A percentile compares a stretch with the other conserved stretches of the same genome.
Evolutionary conservation across 2,797 vertebrate species (phyloP).

Genomic region (Chanos chanos): DNA sequence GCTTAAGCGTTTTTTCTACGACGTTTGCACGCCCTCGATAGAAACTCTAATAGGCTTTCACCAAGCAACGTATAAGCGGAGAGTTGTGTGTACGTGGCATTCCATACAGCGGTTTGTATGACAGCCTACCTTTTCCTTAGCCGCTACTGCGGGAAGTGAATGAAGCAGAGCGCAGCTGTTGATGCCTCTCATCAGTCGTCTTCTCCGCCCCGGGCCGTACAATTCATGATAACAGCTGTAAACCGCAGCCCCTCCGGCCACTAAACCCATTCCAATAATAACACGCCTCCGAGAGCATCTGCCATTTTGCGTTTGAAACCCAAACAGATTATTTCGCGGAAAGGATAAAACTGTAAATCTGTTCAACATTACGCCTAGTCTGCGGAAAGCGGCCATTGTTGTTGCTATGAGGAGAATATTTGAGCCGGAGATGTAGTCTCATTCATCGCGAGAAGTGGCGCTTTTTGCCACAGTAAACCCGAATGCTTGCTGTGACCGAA

Average conservation of each 20-base stretch:
- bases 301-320: conserved; percentile 19
- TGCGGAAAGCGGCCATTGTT: conserved; percentile 74
- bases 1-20: too few relatives aligned
- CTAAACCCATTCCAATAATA: conserved; percentile 57
- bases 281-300: conserved; percentile 36
- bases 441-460: conserved; percentile 67
- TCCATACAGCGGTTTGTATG: too few relatives aligned
- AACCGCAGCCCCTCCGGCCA: conserved; percentile 65
- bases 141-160: conserved; percentile 62
- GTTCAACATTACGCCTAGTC: conserved; percentile 57
- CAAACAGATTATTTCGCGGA: conserved; percentile 37
- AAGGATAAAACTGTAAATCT: conserved; percentile 49
- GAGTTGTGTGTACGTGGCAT: too few relatives aligned
- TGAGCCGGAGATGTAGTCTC: conserved; percentile 37
- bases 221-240: too few relatives aligned
- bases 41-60: too few relatives aligned
- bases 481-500: conserved; percentile 22
- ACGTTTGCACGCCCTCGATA: too few relatives aligned
- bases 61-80: too few relatives aligned
- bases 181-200: conserved; percentile 43
- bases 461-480: neutral
- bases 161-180: conserved; percentile 48
- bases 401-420: conserved; percentile 49
- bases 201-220: conserved; percentile 52
- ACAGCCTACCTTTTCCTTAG: conserved; percentile 70